Percentiles rank a stretch among this genome's conserved stretches.
These are phyloP conservation scores for Taphrorychus bicolor DNA, from an alignment of 2,888 invertebrate species.

Conservation along the genomic window DNA sequence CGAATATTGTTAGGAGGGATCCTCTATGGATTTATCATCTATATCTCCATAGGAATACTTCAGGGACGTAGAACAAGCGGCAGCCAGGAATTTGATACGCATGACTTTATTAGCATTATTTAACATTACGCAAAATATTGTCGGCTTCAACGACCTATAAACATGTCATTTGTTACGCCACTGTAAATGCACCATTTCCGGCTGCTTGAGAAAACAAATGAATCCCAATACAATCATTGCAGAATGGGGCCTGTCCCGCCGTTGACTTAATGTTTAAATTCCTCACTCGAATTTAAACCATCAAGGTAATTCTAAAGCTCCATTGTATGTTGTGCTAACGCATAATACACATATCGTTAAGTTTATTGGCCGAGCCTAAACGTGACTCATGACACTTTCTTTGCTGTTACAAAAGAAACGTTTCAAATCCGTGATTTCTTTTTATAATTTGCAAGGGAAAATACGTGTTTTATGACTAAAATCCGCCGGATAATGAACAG, in stretches of 20 bases:
- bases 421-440: conserved; percentile 10
- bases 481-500: not conserved
- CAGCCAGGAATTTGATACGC: not conserved
- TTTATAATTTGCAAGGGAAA: not conserved
- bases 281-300: not conserved
- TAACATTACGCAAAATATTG: not conserved
- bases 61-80: conserved; percentile 5
- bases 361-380: conserved; percentile 9
- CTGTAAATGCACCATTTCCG: not conserved
- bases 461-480: not conserved
- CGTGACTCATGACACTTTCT: conserved; percentile 12
- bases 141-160: not conserved
- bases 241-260: not conserved
- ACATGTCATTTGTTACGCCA: not conserved
- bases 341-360: not conserved
- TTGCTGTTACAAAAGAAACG: conserved; percentile 3
- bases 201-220: not conserved
- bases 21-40: conserved; percentile 35
- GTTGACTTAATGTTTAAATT: not conserved
- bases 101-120: not conserved
- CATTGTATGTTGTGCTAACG: conserved; percentile 1
- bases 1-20: conserved; percentile 51
- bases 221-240: not conserved
- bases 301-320: not conserved
- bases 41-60: conserved; percentile 14